Evolutionary conservation across 2,888 invertebrate genomes (phyloP).

Genomic region (Agrochola litura): DNA sequence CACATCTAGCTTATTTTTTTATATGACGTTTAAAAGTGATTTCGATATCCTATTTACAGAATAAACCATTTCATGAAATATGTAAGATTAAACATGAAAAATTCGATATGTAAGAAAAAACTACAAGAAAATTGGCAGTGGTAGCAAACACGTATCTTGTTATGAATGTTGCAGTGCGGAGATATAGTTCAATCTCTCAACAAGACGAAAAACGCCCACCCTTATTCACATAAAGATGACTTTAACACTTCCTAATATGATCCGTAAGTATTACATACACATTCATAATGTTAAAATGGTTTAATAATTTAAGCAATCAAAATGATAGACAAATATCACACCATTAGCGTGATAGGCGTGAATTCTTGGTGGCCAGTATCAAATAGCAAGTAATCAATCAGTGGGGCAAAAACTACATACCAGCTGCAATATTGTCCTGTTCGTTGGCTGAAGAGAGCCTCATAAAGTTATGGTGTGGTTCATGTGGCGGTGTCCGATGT

Average conservation of each 20-base stretch:
- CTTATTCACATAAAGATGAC: neutral
- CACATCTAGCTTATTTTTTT: too few species aligned
- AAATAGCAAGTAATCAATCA: neutral
- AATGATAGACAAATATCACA: neutral
- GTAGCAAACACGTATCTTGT: neutral
- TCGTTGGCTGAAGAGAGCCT: conserved; percentile 85
- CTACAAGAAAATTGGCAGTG: neutral
- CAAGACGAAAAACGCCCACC: too few species aligned
- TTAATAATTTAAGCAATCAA: neutral
- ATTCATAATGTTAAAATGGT: neutral
- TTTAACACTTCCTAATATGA: too few species aligned
- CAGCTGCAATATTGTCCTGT: conserved; percentile 85
- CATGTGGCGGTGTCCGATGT: conserved; percentile 80
- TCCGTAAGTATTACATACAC: neutral
- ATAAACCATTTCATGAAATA: too few species aligned
- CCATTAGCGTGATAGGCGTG: neutral
- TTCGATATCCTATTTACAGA: too few species aligned
- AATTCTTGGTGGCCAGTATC: neutral
- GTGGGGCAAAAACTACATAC: conserved; percentile 62
- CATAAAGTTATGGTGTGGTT: conserved; percentile 82
- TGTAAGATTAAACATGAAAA: neutral
- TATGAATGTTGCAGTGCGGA: neutral
- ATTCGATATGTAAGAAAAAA: neutral
- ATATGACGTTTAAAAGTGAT: too few species aligned
- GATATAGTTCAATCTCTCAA: neutral